A percentile compares a stretch with the other conserved stretches of the same genome.
These are phyloP conservation scores for Acipenser ruthenus DNA, from an alignment of 2,797 vertebrate genomes.

Conservation along the genomic window DNA sequence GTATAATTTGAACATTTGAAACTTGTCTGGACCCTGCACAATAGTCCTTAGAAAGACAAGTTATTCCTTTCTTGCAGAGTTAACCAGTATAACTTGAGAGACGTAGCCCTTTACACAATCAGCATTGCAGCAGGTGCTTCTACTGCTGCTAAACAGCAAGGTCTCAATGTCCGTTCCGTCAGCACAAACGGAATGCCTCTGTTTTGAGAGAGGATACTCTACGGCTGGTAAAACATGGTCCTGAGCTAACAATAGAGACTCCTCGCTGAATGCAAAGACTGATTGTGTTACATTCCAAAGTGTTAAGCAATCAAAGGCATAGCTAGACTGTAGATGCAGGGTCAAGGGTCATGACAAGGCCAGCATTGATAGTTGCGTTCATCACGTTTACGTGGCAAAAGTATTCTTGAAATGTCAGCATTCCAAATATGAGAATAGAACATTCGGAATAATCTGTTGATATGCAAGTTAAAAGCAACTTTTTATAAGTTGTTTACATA, in stretches of 20 bases:
- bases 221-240: constrained; percentile 15
- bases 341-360: neutral
- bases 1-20: too few relatives aligned
- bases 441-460: too few relatives aligned
- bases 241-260: constrained; percentile 13
- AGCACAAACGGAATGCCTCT: constrained; percentile 10
- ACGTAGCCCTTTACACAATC: too few relatives aligned
- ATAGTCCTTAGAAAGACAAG: too few relatives aligned
- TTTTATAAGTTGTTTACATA: too few relatives aligned
- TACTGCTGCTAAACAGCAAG: constrained; percentile 6
- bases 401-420: neutral
- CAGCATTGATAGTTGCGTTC: neutral
- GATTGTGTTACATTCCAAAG: neutral
- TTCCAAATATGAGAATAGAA: too few relatives aligned
- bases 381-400: neutral
- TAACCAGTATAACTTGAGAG: too few relatives aligned
- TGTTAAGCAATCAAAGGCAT: neutral
- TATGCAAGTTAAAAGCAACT: too few relatives aligned
- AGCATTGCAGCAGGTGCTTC: constrained; percentile 13
- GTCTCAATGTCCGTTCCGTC: constrained; percentile 12
- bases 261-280: neutral
- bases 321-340: neutral
- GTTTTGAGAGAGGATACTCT: constrained; percentile 21
- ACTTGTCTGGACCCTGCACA: too few relatives aligned
- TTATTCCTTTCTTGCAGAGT: too few relatives aligned